A percentile compares a stretch with the other conserved stretches of the same genome.
Evolutionary conservation across 2,797 vertebrate species (phyloP).

Genomic region (Sciurus vulgaris): DNA sequence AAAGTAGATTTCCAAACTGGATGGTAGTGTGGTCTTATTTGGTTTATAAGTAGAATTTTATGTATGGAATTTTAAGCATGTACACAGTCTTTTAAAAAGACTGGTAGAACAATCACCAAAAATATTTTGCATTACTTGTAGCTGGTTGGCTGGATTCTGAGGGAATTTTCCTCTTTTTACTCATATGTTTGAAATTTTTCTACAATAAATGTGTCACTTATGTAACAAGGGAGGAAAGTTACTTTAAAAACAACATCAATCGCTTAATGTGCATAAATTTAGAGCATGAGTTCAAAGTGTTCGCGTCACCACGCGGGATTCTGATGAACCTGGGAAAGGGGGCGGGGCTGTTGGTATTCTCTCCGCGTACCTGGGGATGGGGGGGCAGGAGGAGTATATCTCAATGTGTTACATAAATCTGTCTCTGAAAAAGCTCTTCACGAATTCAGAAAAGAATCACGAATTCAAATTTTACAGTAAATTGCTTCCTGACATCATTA

Average conservation of each 20-base stretch:
- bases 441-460: not conserved
- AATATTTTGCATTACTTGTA: not conserved
- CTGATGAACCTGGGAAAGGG: not conserved
- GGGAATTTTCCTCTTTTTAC: conserved; percentile 60
- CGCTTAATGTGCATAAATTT: conserved; percentile 35
- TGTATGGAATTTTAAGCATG: not conserved
- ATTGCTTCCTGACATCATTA: conserved; percentile 50
- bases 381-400: not conserved
- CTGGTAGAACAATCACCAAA: not conserved
- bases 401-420: conserved; percentile 33
- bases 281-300: conserved; percentile 37
- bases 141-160: not conserved
- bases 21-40: not conserved
- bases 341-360: not conserved
- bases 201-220: conserved; percentile 76
- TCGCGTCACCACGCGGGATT: not conserved
- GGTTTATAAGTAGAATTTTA: not conserved
- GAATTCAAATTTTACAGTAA: conserved; percentile 50
- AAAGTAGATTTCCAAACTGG: not conserved
- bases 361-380: not conserved
- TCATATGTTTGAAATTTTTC: conserved; percentile 55
- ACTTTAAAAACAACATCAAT: conserved; percentile 60
- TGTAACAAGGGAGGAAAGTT: conserved; percentile 60
- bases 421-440: conserved; percentile 28
- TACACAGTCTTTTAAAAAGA: not conserved